phyloP scores from a whole-genome alignment of 2,797 vertebrate species.

The Myripristis jacobus region DNA sequence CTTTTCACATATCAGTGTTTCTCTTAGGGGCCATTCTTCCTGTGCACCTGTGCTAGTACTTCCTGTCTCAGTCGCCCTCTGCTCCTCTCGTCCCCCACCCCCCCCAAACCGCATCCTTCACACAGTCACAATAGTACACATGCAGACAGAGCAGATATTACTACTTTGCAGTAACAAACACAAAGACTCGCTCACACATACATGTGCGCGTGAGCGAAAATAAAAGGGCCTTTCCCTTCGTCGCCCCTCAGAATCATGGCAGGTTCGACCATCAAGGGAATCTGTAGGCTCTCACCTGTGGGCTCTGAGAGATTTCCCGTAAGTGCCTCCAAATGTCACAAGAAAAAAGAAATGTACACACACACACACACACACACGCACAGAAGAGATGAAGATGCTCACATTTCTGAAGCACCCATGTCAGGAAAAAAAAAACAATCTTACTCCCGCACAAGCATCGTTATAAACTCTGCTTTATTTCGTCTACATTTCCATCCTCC shows the following conservation, averaged over 20 bases:
- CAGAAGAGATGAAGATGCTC: neutral
- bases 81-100: slow-evolving; percentile 56
- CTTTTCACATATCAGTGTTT: slow-evolving; percentile 59
- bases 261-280: slow-evolving; percentile 28
- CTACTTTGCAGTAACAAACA: slow-evolving; percentile 38
- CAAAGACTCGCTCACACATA: slow-evolving; percentile 36
- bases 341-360: neutral
- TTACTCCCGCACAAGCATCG: too few relatives aligned
- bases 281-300: slow-evolving; percentile 43
- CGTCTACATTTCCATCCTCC: too few relatives aligned
- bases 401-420: neutral
- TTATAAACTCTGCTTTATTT: too few relatives aligned
- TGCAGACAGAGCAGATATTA: slow-evolving; percentile 27
- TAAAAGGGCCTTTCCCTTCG: slow-evolving; percentile 80
- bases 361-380: slow-evolving; percentile 17
- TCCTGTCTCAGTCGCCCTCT: slow-evolving; percentile 82
- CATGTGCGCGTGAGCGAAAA: slow-evolving; percentile 49
- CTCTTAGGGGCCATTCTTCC: slow-evolving; percentile 82
- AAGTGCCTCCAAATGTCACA: slow-evolving; percentile 4
- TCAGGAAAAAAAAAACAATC: too few relatives aligned
- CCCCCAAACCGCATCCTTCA: slow-evolving; percentile 84
- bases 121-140: slow-evolving; percentile 70
- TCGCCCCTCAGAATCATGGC: slow-evolving; percentile 52
- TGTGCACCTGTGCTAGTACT: slow-evolving; percentile 86
- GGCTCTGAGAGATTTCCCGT: slow-evolving; percentile 41